Evolutionary conservation across 2,888 invertebrate genomes (phyloP), one percentile per base, ranked within the genome.

Genomic region (Pterostichus madidus): DNA sequence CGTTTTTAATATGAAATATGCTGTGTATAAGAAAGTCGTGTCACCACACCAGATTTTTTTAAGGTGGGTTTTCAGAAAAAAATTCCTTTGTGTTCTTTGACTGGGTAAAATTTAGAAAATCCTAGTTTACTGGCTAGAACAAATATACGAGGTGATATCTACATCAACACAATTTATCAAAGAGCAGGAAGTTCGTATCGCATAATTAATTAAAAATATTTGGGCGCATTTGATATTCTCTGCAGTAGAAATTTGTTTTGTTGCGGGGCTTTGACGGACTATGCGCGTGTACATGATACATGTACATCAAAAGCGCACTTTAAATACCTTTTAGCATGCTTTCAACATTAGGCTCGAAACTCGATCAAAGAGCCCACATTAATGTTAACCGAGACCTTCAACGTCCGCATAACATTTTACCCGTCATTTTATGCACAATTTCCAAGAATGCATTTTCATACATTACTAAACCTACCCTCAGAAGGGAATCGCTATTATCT

Each of bases 221-320:
- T 24, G 24, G 24, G 24, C 24, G 24, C 31, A 64, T n/a, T 49
- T 61, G 61, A 64, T 64, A 64, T 32, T 35, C n/a, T 11, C 64
- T 64, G 13, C 64, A 35, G 2, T 64, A 24, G 24, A 24, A 24
- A 24, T 24, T 24, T 1, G 24, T 24, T 24, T 24, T 64, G 64
- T 17, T 15, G 17, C 13, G 56, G 17, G 64, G 35, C 35, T 32
- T 32, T 0, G 35, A 6, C n/a, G n/a, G 64, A 2, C n/a, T 64
- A 13, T 35, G 35, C 31, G 64, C n/a, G 13, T 39, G 5, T 39
- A 5, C 5, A 39, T 39, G 39, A 39, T 39, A 46, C 73, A 24
- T 49, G 49, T 17, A 73, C 75, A 75, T 75, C 75, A 75, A 75
- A 75, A 46, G 75, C 75, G 52, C 44, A 31, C 52, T 75, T 75